These are phyloP conservation scores for Lepidocyrtoides sp. DNA, from an alignment of 2,888 invertebrate species.

Conservation along the genomic window DNA sequence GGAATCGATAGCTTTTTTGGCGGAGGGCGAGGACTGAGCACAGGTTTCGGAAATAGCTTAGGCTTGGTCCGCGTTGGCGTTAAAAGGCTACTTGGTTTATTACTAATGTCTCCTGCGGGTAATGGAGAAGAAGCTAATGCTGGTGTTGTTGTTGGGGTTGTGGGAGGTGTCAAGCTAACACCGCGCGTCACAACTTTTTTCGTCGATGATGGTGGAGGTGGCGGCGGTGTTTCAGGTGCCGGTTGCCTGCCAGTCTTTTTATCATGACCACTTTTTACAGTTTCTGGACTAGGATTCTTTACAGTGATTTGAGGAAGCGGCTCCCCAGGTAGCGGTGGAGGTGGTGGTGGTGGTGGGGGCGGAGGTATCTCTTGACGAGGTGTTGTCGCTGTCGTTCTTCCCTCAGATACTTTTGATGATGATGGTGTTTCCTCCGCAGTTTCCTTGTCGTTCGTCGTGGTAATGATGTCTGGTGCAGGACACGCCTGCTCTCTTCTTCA, in stretches of 20 bases:
- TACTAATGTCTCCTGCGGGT: constrained; percentile 12
- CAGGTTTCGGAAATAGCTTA: constrained; percentile 74
- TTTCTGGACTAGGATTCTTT: constrained; percentile 41
- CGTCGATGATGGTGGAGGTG: constrained; percentile 40
- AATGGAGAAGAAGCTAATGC: constrained; percentile 50
- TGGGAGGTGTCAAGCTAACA: neutral
- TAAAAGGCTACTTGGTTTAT: constrained; percentile 65
- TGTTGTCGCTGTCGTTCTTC: neutral
- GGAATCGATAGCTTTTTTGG: constrained; percentile 77
- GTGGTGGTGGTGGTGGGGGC: constrained; percentile 57
- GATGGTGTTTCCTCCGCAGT: constrained; percentile 41
- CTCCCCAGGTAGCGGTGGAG: constrained; percentile 34
- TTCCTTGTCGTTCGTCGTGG: constrained; percentile 70
- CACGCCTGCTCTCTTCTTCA: constrained; percentile 60
- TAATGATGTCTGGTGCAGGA: constrained; percentile 72
- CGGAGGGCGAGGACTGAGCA: constrained; percentile 69
- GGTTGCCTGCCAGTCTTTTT: neutral
- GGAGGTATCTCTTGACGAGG: constrained; percentile 35
- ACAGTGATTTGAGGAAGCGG: constrained; percentile 72
- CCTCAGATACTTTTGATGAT: constrained; percentile 26
- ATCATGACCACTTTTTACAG: neutral
- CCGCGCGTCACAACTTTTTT: constrained; percentile 25
- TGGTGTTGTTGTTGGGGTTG: neutral
- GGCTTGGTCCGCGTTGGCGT: constrained; percentile 74
- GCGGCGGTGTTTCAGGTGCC: constrained; percentile 14